Evolutionary conservation across 2,888 invertebrate species (phyloP), one percentile per base, ranked within the genome.

Genomic region (Drosophila dives): DNA sequence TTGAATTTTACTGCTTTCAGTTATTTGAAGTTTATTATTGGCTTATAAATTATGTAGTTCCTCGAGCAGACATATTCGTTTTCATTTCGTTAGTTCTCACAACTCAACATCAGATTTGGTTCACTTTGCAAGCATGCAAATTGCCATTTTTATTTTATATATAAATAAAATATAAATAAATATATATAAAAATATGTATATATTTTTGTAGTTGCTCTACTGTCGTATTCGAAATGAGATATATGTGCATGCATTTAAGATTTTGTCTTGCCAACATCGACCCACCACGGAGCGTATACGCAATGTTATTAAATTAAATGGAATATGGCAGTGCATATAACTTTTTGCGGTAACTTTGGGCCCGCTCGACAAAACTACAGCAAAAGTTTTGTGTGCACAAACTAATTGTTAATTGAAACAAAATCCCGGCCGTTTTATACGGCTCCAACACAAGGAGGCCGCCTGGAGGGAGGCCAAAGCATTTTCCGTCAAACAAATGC

Each of bases 401-500:
- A 80, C 85, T 82, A 84, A 85, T 84, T 89, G 87, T 86, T 89
- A 85, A 85, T 85, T 85, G 85, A 86, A 89, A 85, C 80, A 75
- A 80, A 87, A 74, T 75, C 72, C 74, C 64, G 60, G 50, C 42
- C 36, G 62, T 61, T 66, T 64, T 61, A 56, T 53, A 23, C 12
- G 20, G 42, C 12, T 20, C 45, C 23, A 45, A 15, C 15, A 17
- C 40, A 20, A 29, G 11, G 29, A 33, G 29, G 29, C n/a, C n/a
- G 56, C 42, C 63, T 40, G 45, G 63, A 54, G 68, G 64, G 58
- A 29, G 38, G 29, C 50, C 74, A 63, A 72, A 63, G 65, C 64
- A 71, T 64, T 78, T 64, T 73, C 81, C 79, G 68, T 80, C 80
- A 87, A 83, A 85, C 83, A 86, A 86, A 82, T 86, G 76, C 80